phyloP scores from a whole-genome alignment of 35 echinoderm and acorn worm species.

The Apostichopus parvimensis region DNA sequence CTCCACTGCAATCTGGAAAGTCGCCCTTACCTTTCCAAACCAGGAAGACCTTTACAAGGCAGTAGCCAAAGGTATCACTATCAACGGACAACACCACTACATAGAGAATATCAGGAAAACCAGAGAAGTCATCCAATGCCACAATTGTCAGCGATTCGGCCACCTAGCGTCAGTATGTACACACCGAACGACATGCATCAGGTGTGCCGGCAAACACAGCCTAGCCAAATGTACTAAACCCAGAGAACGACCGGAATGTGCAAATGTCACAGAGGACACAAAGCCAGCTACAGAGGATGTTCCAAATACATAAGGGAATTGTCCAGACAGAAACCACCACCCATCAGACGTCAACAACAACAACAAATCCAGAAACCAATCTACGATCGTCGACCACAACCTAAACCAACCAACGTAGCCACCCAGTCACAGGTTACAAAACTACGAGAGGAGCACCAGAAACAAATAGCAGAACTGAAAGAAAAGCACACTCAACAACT shows the following conservation, averaged over 20 bases:
- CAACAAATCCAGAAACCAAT: too few species aligned
- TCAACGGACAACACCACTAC: neutral
- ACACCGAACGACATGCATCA: neutral
- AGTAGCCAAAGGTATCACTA: neutral
- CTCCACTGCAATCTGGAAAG: slow-evolving; percentile 26
- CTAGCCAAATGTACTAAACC: slow-evolving; percentile 5
- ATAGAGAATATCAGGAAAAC: neutral
- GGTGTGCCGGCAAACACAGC: slow-evolving; percentile 29
- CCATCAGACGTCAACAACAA: too few species aligned
- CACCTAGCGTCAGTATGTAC: neutral
- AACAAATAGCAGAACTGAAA: too few species aligned
- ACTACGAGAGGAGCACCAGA: too few species aligned
- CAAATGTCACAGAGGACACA: neutral
- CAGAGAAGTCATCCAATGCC: neutral
- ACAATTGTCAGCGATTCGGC: slow-evolving; percentile 41
- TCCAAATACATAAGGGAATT: too few species aligned
- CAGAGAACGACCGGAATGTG: neutral
- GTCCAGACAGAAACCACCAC: too few species aligned
- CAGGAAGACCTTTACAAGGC: neutral
- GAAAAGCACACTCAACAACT: neutral
- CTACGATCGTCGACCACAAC: too few species aligned
- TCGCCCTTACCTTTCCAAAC: neutral
- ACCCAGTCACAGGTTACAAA: too few species aligned
- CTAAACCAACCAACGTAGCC: too few species aligned
- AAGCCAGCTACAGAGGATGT: too few species aligned